A percentile compares a stretch with the other conserved stretches of the same genome.
These are phyloP conservation scores for Petrolisthes cinctipes DNA, from an alignment of 2,888 invertebrate species.

Conservation along the genomic window DNA sequence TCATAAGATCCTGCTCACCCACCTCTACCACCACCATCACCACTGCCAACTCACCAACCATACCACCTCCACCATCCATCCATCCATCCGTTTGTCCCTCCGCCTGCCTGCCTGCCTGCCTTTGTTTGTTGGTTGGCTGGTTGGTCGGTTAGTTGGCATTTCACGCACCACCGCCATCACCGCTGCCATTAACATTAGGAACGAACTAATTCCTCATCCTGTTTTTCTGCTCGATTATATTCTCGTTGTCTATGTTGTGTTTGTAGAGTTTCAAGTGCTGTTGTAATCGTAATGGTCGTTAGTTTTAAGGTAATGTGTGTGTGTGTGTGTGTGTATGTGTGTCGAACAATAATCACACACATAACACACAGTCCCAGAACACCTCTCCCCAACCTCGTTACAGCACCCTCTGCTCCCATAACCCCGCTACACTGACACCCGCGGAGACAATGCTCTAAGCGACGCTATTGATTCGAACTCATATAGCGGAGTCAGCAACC, in stretches of 20 bases:
- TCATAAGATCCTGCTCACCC: neutral
- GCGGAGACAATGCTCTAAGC: conserved; percentile 34
- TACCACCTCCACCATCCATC: neutral
- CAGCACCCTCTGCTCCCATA: neutral
- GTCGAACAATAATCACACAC: neutral
- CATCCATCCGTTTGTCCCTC: neutral
- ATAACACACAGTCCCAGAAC: neutral
- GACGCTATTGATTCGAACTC: conserved; percentile 44
- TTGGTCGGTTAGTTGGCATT: too few relatives aligned
- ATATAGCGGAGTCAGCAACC: conserved; percentile 20
- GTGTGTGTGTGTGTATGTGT: too few relatives aligned
- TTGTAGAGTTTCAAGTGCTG: too few relatives aligned
- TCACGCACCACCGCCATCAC: too few relatives aligned
- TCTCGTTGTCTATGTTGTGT: too few relatives aligned
- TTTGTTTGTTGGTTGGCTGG: neutral
- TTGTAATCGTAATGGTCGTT: too few relatives aligned
- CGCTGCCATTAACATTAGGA: too few relatives aligned
- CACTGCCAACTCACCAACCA: neutral
- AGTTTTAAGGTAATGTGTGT: too few relatives aligned
- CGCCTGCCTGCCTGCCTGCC: neutral
- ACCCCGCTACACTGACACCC: conserved; percentile 19
- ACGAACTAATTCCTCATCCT: too few relatives aligned
- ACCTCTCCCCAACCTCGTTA: conserved; percentile 14
- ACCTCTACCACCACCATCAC: neutral
- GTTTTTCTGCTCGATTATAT: too few relatives aligned